Evolutionary conservation across 1,140 invertebrate species (phyloP).

Genomic region (Drosophila pseudoananassae): DNA sequence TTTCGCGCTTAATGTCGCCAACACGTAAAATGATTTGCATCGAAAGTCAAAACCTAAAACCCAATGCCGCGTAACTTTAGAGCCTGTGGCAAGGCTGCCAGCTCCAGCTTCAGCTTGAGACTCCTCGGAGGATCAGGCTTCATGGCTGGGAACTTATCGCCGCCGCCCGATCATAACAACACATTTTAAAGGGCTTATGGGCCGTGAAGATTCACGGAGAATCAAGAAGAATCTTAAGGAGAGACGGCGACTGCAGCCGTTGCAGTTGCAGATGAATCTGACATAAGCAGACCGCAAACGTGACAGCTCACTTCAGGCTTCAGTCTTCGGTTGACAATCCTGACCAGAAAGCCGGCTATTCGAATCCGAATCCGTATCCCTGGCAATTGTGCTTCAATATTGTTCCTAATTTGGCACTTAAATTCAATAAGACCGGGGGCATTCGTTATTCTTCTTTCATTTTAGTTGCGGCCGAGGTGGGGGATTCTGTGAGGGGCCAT

Average conservation of each 20-base stretch:
- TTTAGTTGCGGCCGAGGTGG: background rate
- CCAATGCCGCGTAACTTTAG: conserved; percentile 74
- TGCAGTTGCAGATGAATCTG: conserved; percentile 68
- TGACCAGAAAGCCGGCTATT: background rate
- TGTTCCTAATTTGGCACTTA: conserved; percentile 81
- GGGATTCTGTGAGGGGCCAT: conserved; percentile 17
- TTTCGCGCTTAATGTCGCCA: conserved; percentile 83
- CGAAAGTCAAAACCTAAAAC: conserved; percentile 54
- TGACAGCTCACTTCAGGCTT: conserved; percentile 75
- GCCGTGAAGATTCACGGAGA: conserved; percentile 1
- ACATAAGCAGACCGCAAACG: conserved; percentile 82
- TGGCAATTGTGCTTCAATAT: conserved; percentile 73
- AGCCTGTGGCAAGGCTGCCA: conserved; percentile 71
- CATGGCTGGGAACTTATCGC: conserved; percentile 61
- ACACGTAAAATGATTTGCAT: conserved; percentile 83
- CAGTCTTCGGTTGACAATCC: conserved; percentile 55
- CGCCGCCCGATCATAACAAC: conserved; percentile 81
- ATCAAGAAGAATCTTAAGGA: conserved; percentile 11
- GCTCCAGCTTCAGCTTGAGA: conserved; percentile 14
- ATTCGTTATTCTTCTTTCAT: conserved; percentile 28
- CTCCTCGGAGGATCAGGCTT: background rate
- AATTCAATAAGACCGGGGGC: conserved; percentile 29
- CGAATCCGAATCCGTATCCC: conserved; percentile 8
- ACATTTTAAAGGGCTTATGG: conserved; percentile 82
- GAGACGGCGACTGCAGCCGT: conserved; percentile 37